Evolutionary conservation across 2,113 vertebrate genomes (phyloP).

Genomic region (Cynopterus brachyotis): DNA sequence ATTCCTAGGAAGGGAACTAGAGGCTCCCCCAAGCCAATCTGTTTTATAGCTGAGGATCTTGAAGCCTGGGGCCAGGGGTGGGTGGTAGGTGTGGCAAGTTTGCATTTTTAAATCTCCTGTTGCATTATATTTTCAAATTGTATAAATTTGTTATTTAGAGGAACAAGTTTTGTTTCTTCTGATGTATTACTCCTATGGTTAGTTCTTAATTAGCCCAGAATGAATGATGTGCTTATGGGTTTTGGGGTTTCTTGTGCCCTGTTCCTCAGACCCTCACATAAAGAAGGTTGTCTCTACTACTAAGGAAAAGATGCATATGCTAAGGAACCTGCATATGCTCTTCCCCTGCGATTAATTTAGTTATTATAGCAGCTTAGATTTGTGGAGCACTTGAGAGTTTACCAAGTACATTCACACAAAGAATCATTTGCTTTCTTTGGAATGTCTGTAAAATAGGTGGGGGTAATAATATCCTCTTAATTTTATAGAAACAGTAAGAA

Average conservation of each 20-base stretch:
- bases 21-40: neutral
- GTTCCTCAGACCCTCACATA: neutral
- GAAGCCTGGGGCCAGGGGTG: neutral
- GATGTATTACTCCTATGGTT: neutral
- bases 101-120: neutral
- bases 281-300: neutral
- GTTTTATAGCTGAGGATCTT: neutral
- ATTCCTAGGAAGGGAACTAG: neutral
- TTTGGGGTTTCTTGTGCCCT: neutral
- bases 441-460: neutral
- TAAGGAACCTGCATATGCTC: neutral
- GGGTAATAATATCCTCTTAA: neutral
- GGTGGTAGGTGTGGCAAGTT: fast-evolving
- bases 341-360: neutral
- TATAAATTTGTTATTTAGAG: neutral
- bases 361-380: neutral
- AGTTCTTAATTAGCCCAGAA: neutral
- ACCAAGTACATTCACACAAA: neutral
- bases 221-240: neutral
- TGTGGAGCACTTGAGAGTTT: neutral
- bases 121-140: neutral
- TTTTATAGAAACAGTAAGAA: neutral
- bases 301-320: neutral
- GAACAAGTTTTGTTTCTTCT: neutral
- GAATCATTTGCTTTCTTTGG: neutral